Percentiles rank a stretch among this genome's conserved stretches.
phyloP scores from a whole-genome alignment of 2,888 invertebrate genomes.

The Alcis repandata region DNA sequence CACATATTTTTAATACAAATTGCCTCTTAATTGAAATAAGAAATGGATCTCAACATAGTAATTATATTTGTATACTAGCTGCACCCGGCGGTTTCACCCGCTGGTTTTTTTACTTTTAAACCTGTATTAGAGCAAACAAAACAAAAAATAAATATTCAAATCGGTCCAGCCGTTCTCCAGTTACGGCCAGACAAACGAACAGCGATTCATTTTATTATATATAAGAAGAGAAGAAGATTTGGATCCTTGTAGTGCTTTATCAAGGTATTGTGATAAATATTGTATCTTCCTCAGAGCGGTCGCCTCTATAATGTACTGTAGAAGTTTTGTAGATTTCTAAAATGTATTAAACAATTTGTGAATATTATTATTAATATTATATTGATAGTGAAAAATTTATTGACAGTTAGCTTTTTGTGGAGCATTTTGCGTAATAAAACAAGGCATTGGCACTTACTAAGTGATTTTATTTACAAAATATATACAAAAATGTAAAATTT shows the following conservation, averaged over 20 bases:
- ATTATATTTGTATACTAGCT: no score
- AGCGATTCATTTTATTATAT: no score
- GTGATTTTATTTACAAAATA: conserved; percentile 64
- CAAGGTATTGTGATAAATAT: conserved; percentile 70
- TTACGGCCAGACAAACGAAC: no score
- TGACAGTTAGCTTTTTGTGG: conserved; percentile 84
- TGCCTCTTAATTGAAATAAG: no score
- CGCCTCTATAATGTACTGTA: conserved; percentile 43
- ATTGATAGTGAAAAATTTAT: conserved; percentile 78
- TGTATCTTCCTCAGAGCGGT: conserved; percentile 58
- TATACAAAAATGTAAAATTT: conserved; percentile 21
- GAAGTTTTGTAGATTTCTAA: conserved; percentile 50
- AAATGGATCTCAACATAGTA: no score
- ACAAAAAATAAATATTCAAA: no score
- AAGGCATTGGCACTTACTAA: conserved; percentile 74
- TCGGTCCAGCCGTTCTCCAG: no score
- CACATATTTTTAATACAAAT: no score
- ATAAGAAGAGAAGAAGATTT: background rate
- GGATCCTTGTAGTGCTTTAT: conserved; percentile 25
- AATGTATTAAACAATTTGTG: conserved; percentile 68
- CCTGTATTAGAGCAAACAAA: no score
- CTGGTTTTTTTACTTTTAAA: no score
- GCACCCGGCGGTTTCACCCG: no score
- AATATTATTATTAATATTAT: conserved; percentile 54
- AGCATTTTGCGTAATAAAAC: conserved; percentile 83